Percentiles rank a stretch among this genome's conserved stretches.
These are phyloP conservation scores for Ardeotis arabs DNA, from an alignment of 2,113 vertebrate species.

Conservation along the genomic window DNA sequence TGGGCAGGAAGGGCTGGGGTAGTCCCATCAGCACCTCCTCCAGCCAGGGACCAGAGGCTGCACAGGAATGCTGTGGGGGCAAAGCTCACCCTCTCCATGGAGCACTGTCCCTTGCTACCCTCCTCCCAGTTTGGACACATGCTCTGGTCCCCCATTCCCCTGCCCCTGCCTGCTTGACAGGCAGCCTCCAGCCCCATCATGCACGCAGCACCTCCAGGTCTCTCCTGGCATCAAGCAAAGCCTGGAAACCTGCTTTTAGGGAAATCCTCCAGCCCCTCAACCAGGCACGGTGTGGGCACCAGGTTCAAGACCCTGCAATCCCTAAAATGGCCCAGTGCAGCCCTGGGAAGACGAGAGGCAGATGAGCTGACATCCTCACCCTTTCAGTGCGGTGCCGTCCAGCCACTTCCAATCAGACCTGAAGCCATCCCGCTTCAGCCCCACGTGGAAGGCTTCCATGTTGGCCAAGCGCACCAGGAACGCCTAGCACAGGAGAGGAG, in stretches of 20 bases:
- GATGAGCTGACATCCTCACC: not conserved
- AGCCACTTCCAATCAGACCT: slow-evolving; percentile 43
- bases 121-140: not conserved
- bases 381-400: not conserved
- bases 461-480: not conserved
- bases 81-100: not conserved
- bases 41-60: not conserved
- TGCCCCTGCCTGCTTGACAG: not conserved
- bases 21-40: not conserved
- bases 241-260: not conserved
- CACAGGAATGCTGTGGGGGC: not conserved
- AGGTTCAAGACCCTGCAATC: not conserved
- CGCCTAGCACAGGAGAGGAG: not conserved
- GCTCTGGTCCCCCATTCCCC: not conserved
- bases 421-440: not conserved
- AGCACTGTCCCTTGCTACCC: not conserved
- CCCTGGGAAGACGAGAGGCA: not conserved
- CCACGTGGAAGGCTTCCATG: not conserved
- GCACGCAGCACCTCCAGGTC: fast-evolving
- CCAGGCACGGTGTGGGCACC: not conserved
- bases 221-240: not conserved
- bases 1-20: not conserved
- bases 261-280: not conserved
- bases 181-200: not conserved
- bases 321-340: not conserved